Evolutionary conservation across 2,113 vertebrate species (phyloP).

Genomic region (Antidorcas marsupialis): DNA sequence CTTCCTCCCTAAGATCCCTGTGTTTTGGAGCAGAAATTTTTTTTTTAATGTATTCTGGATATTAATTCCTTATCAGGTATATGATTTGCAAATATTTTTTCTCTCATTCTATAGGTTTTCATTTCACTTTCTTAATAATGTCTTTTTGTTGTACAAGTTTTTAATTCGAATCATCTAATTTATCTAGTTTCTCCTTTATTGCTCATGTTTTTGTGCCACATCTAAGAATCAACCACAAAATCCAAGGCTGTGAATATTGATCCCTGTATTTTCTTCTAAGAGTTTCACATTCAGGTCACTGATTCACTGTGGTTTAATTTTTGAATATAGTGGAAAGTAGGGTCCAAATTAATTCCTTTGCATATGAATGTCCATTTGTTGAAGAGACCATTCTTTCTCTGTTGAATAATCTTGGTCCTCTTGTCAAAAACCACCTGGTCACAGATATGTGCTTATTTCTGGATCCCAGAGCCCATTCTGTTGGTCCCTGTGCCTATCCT

Average conservation of each 20-base stretch:
- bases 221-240: not conserved
- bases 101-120: not conserved
- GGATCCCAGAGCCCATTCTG: not conserved
- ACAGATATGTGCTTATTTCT: not conserved
- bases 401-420: not conserved
- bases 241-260: not conserved
- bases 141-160: not conserved
- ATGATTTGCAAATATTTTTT: not conserved
- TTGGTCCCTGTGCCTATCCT: not conserved
- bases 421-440: not conserved
- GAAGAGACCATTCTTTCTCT: not conserved
- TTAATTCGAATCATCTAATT: not conserved
- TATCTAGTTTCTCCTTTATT: not conserved
- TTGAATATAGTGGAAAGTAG: not conserved
- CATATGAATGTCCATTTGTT: not conserved
- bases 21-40: no score
- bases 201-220: not conserved
- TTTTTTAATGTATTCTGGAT: not conserved
- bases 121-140: not conserved
- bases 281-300: not conserved
- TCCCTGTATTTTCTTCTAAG: not conserved
- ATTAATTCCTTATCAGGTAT: not conserved
- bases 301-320: not conserved
- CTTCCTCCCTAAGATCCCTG: not conserved
- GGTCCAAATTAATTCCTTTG: not conserved